These are phyloP conservation scores for Dendrolimus pini DNA, from an alignment of 2,888 invertebrate genomes.

Conservation along the genomic window DNA sequence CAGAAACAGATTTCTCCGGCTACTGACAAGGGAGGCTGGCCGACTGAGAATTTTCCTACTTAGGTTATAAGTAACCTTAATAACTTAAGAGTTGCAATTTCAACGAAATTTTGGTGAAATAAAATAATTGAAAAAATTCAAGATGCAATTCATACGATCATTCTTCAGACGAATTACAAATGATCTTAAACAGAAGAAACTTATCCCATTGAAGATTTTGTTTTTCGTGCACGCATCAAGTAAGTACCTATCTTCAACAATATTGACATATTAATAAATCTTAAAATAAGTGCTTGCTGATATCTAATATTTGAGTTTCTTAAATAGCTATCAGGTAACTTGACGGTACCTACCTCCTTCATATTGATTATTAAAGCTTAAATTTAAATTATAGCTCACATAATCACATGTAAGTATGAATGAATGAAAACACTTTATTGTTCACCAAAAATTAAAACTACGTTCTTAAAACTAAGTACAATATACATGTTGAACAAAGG, in stretches of 20 bases:
- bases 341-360: too few relatives aligned
- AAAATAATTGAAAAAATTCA: slow-evolving; percentile 23
- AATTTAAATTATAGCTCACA: too few relatives aligned
- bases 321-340: too few relatives aligned
- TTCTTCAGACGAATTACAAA: slow-evolving; percentile 81
- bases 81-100: background rate
- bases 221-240: slow-evolving; percentile 88
- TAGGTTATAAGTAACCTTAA: slow-evolving; percentile 18
- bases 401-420: too few relatives aligned
- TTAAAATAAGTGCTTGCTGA: background rate
- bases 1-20: slow-evolving; percentile 33
- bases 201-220: slow-evolving; percentile 83
- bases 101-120: slow-evolving; percentile 3
- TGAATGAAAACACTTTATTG: too few relatives aligned
- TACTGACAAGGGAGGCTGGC: slow-evolving; percentile 44
- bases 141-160: slow-evolving; percentile 77
- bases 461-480: too few relatives aligned
- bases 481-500: too few relatives aligned
- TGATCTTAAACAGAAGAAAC: slow-evolving; percentile 83
- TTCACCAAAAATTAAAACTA: too few relatives aligned
- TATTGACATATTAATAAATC: slow-evolving; percentile 2
- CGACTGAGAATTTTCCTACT: slow-evolving; percentile 49
- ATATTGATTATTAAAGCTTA: too few relatives aligned
- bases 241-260: slow-evolving; percentile 61
- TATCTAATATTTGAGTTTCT: background rate